Evolutionary conservation across 2,113 vertebrate genomes (phyloP).

Genomic region (Chlamydotis undulata): DNA sequence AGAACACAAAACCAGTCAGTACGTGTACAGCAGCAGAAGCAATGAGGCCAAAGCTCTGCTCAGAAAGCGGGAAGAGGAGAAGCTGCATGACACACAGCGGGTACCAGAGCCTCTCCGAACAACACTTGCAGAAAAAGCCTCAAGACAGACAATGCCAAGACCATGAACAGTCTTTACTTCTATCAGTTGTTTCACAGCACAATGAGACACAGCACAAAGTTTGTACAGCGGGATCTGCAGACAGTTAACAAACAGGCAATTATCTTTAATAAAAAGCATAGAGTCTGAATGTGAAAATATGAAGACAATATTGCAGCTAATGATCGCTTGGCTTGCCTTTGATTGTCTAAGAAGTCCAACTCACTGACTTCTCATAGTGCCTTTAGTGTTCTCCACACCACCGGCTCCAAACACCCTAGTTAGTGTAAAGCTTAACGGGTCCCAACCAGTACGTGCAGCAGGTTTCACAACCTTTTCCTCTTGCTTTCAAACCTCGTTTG

Average conservation of each 20-base stretch:
- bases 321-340: not conserved
- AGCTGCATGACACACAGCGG: not conserved
- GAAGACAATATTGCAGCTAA: constrained; percentile 24
- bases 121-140: constrained; percentile 52
- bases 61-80: not conserved
- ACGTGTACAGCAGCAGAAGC: not conserved
- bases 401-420: not conserved
- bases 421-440: not conserved
- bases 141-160: constrained; percentile 58
- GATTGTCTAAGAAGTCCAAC: not conserved
- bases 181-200: constrained; percentile 58
- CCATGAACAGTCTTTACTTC: constrained; percentile 64
- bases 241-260: constrained; percentile 50
- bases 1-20: not conserved
- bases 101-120: not conserved
- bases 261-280: constrained; percentile 22
- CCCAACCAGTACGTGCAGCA: not conserved
- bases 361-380: not conserved
- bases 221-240: constrained; percentile 56
- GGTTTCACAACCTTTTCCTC: not conserved
- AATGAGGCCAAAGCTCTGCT: not conserved
- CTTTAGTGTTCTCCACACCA: not conserved
- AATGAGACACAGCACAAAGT: constrained; percentile 49
- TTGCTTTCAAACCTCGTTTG: not conserved
- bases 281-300: constrained; percentile 9